A percentile compares a stretch with the other conserved stretches of the same genome.
Conservation (phyloP, 2,888 invertebrate genomes). For the Biston stratarius region DNA sequence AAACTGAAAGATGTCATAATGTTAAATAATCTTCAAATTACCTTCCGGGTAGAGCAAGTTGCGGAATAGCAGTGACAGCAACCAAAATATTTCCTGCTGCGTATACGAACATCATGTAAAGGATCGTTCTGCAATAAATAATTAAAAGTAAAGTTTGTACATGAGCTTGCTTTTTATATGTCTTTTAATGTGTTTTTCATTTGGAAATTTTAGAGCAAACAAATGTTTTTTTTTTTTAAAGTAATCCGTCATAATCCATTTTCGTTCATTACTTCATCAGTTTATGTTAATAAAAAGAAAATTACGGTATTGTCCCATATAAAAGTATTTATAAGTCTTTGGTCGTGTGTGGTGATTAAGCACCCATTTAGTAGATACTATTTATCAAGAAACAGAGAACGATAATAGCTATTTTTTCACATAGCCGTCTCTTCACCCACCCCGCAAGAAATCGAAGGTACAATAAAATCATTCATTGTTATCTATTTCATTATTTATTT, state of each 20-base stretch:
- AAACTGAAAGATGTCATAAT: no score
- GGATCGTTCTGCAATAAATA: conserved; percentile 86
- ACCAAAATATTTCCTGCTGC: conserved; percentile 89
- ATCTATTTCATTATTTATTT: conserved; percentile 5
- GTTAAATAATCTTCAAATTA: conserved; percentile 34
- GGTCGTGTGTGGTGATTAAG: neutral
- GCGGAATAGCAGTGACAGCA: conserved; percentile 86
- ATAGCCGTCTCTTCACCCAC: neutral
- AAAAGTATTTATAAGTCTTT: no score
- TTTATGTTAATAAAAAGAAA: no score
- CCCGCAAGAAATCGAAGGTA: neutral
- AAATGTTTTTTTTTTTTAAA: no score
- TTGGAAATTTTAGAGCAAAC: no score
- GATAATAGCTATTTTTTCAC: conserved; percentile 1
- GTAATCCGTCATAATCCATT: no score
- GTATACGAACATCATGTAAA: conserved; percentile 91
- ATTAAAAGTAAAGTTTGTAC: neutral
- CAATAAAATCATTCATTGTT: conserved; percentile 3
- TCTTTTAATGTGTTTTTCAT: no score
- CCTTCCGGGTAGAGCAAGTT: conserved; percentile 79
- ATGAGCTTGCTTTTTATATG: neutral
- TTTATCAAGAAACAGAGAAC: neutral
- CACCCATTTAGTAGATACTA: neutral
- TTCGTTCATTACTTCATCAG: no score
- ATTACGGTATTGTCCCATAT: no score